Percentiles rank a stretch among this genome's conserved stretches.
Evolutionary conservation across 2,797 vertebrate species (phyloP).

Genomic region (Hyperoplus immaculatus): DNA sequence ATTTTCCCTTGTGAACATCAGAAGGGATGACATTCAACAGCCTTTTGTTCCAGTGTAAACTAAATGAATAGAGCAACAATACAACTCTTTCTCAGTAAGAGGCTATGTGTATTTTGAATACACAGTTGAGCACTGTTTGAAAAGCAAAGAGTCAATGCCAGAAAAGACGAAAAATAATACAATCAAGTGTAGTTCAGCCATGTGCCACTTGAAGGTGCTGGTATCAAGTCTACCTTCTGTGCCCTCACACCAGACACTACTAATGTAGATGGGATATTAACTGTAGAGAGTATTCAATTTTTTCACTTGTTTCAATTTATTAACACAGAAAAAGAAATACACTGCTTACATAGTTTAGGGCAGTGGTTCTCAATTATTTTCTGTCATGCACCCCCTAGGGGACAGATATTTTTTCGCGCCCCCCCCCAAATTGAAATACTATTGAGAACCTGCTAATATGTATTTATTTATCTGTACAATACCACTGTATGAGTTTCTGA

Average conservation of each 20-base stretch:
- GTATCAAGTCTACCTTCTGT: conserved; percentile 6
- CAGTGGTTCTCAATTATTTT: no score
- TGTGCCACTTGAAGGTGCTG: conserved; percentile 30
- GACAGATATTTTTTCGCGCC: no score
- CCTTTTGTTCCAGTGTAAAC: not conserved
- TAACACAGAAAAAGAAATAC: no score
- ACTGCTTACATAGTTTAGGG: no score
- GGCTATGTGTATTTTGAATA: not conserved
- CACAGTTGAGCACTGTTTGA: not conserved
- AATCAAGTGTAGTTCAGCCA: conserved; percentile 7
- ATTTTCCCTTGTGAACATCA: not conserved
- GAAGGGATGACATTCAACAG: not conserved
- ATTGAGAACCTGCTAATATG: no score
- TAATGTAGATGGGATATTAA: no score
- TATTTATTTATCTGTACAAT: no score
- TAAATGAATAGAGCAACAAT: not conserved
- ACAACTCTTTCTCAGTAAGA: not conserved
- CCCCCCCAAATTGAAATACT: no score
- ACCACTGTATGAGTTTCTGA: no score
- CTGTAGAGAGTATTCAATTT: no score
- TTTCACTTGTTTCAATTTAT: no score
- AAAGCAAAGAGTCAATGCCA: not conserved
- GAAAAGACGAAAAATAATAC: not conserved
- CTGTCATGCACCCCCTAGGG: no score
- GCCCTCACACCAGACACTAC: not conserved